Evolutionary conservation across 2,888 invertebrate genomes (phyloP).

Genomic region (Eilema caniola): DNA sequence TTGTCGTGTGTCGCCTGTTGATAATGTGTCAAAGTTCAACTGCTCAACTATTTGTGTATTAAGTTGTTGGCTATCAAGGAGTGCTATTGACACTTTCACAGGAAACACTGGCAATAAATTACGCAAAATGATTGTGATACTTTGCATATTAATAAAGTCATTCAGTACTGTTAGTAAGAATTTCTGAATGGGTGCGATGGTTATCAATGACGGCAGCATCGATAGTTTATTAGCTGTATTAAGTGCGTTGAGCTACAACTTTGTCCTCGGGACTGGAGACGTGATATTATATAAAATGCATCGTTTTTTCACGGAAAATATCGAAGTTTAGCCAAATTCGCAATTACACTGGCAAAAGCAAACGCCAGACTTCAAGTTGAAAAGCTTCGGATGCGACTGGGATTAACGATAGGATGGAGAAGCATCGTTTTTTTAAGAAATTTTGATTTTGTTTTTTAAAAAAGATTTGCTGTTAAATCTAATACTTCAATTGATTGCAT

Average conservation of each 20-base stretch:
- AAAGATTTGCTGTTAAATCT: background rate
- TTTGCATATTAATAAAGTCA: background rate
- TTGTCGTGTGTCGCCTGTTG: constrained; percentile 35
- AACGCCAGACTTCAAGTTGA: too few species aligned
- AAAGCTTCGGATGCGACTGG: too few species aligned
- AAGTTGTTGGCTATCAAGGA: constrained; percentile 39
- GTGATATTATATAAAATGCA: background rate
- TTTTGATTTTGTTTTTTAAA: too few species aligned
- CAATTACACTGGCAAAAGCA: too few species aligned
- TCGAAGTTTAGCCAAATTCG: too few species aligned
- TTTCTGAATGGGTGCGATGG: background rate
- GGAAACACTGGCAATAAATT: constrained; percentile 32
- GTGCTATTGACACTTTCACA: constrained; percentile 39
- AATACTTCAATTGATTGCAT: background rate
- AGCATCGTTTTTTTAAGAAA: too few species aligned
- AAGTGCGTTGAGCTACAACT: background rate
- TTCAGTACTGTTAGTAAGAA: background rate
- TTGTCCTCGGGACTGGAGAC: background rate
- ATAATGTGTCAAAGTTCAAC: constrained; percentile 52
- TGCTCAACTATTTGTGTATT: constrained; percentile 35
- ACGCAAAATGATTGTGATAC: background rate
- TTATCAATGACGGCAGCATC: background rate
- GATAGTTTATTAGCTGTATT: background rate
- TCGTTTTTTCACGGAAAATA: background rate
- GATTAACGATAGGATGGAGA: too few species aligned